Evolutionary conservation across 2,113 vertebrate genomes (phyloP).

Genomic region (Plectropomus leopardus): DNA sequence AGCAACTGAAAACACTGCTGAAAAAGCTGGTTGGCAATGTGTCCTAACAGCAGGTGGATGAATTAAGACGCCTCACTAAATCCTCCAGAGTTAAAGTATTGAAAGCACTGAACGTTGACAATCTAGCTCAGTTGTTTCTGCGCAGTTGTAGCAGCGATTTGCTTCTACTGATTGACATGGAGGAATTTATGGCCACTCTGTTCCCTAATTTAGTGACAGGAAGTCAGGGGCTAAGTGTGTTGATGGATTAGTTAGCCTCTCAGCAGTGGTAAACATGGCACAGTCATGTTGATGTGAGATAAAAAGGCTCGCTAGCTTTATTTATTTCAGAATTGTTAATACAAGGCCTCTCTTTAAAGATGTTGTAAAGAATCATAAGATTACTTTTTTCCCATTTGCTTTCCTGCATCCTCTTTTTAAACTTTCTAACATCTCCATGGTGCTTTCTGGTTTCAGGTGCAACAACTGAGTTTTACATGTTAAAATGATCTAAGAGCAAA

Average conservation of each 20-base stretch:
- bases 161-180: not conserved
- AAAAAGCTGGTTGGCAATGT: not conserved
- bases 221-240: not conserved
- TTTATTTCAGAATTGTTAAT: not conserved
- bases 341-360: not conserved
- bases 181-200: not conserved
- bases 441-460: not conserved
- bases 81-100: slow-evolving; percentile 1
- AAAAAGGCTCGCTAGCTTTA: not conserved
- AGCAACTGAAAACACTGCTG: slow-evolving; percentile 5
- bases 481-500: not conserved
- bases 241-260: not conserved
- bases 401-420: not conserved
- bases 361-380: not conserved
- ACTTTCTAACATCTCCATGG: too few relatives aligned
- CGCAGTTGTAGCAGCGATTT: not conserved
- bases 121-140: not conserved
- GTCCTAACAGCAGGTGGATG: slow-evolving; percentile 2
- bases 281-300: not conserved
- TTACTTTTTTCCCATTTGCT: not conserved
- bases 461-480: not conserved
- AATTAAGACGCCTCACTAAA: slow-evolving; percentile 2
- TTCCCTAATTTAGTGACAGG: not conserved
- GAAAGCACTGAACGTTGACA: not conserved
- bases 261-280: not conserved